Percentiles rank a stretch among this genome's conserved stretches.
Evolutionary conservation across 2,888 invertebrate genomes (phyloP).

Genomic region (Chrysolina americana): DNA sequence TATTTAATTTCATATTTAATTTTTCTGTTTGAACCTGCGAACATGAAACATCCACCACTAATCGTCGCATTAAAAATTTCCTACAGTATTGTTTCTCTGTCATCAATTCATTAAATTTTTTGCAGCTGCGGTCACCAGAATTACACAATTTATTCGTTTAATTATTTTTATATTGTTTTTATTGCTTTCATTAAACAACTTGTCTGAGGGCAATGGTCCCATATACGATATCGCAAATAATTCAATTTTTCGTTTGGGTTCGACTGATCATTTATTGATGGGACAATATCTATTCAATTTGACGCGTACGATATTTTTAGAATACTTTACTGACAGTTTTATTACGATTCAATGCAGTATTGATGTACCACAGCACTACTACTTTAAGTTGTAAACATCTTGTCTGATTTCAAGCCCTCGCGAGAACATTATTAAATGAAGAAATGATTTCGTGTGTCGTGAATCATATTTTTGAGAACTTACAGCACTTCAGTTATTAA

Average conservation of each 20-base stretch:
- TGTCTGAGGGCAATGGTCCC: constrained; percentile 25
- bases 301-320: constrained; percentile 11
- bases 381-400: no score
- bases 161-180: constrained; percentile 33
- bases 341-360: neutral
- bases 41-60: neutral
- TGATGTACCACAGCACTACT: no score
- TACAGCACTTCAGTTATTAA: neutral
- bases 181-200: constrained; percentile 17
- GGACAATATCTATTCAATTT: constrained; percentile 3
- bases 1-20: no score
- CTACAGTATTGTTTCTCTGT: constrained; percentile 17
- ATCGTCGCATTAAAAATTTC: neutral
- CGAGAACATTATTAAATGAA: no score
- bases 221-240: constrained; percentile 8
- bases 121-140: constrained; percentile 26
- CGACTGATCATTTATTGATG: constrained; percentile 8
- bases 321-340: neutral
- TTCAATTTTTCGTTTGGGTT: neutral
- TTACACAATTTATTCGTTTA: constrained; percentile 24
- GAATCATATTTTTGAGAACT: no score
- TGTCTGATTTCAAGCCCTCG: no score
- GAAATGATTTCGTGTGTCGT: no score
- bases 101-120: constrained; percentile 27
- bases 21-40: neutral